Conservation (phyloP, 2,113 vertebrate genomes). For the Choloepus hoffmanni region DNA sequence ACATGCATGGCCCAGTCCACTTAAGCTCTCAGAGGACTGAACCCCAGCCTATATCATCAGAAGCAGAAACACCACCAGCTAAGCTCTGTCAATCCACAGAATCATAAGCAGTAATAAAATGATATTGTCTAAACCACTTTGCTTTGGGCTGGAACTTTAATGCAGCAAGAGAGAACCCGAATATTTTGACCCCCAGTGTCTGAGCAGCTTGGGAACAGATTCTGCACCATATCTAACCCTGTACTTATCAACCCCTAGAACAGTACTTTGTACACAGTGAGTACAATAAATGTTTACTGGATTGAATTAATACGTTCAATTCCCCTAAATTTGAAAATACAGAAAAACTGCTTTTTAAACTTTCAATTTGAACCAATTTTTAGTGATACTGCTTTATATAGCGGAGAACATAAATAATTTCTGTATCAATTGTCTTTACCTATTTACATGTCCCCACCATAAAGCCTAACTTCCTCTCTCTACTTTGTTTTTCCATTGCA, state of each 20-base stretch:
- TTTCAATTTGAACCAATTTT: conserved; percentile 3
- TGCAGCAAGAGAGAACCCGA: background rate
- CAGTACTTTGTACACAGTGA: background rate
- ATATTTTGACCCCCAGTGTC: background rate
- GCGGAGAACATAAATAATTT: background rate
- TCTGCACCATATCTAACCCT: too few species aligned
- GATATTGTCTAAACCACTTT: background rate
- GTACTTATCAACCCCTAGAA: background rate
- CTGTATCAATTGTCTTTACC: background rate
- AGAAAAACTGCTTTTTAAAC: background rate
- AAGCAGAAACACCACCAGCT: background rate
- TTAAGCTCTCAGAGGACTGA: background rate
- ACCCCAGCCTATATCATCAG: background rate
- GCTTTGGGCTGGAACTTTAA: background rate
- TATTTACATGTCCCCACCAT: background rate
- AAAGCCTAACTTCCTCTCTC: background rate
- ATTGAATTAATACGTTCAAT: background rate
- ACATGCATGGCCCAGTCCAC: background rate
- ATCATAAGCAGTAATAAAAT: background rate
- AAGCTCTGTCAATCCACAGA: background rate
- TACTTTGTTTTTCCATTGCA: background rate
- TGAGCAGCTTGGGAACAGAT: background rate
- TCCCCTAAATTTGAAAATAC: background rate
- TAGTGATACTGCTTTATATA: background rate
- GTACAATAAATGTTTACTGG: background rate